Percentiles rank a stretch among this genome's conserved stretches.
Evolutionary conservation across 2,888 invertebrate genomes (phyloP).

Genomic region (Acronicta psi): DNA sequence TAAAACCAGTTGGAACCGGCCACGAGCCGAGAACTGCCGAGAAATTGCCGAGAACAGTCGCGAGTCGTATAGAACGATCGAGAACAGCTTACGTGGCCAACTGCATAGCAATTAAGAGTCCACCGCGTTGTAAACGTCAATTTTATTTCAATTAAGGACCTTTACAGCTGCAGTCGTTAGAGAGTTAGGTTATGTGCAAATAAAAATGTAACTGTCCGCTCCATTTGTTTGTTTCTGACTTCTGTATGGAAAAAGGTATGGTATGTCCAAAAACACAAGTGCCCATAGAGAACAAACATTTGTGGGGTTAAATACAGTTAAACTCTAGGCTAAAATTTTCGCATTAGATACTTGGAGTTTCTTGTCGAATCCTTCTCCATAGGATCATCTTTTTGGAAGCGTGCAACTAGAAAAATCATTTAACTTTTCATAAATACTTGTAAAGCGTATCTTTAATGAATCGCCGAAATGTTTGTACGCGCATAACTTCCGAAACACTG

Average conservation of each 20-base stretch:
- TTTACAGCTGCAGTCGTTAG: slow-evolving; percentile 65
- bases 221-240: slow-evolving; percentile 31
- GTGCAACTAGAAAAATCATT: too few relatives aligned
- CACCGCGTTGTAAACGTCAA: slow-evolving; percentile 68
- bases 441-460: too few relatives aligned
- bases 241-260: slow-evolving; percentile 14
- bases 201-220: slow-evolving; percentile 48
- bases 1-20: slow-evolving; percentile 57
- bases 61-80: slow-evolving; percentile 48
- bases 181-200: slow-evolving; percentile 55
- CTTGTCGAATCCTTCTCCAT: too few relatives aligned
- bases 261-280: too few relatives aligned
- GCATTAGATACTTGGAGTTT: too few relatives aligned
- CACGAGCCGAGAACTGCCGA: slow-evolving; percentile 45
- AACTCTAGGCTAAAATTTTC: too few relatives aligned
- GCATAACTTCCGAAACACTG: too few relatives aligned
- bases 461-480: too few relatives aligned
- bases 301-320: too few relatives aligned
- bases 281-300: too few relatives aligned
- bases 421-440: too few relatives aligned
- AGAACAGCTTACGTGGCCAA: slow-evolving; percentile 66
- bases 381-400: too few relatives aligned
- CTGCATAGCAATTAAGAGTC: slow-evolving; percentile 70
- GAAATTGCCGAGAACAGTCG: slow-evolving; percentile 44
- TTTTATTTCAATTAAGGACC: slow-evolving; percentile 74